phyloP scores from a whole-genome alignment of 2,888 invertebrate genomes.

The Callyntrura sp. region DNA sequence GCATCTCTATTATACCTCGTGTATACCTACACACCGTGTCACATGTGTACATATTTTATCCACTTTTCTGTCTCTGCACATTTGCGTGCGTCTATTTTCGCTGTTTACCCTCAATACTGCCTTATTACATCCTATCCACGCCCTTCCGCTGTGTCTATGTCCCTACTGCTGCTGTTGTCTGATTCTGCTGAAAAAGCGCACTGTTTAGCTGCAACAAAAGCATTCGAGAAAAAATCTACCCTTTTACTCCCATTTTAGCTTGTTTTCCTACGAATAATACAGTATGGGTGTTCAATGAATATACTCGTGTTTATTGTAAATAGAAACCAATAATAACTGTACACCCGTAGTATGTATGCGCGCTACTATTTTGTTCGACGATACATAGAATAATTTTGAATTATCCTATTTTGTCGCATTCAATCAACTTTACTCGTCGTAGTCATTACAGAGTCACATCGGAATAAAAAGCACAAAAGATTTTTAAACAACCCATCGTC shows the following conservation, averaged over 20 bases:
- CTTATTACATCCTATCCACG: constrained; percentile 51
- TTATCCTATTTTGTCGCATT: constrained; percentile 22
- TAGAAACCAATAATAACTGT: constrained; percentile 23
- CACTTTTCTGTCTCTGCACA: too few relatives aligned
- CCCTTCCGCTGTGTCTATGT: constrained; percentile 66
- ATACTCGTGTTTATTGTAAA: neutral
- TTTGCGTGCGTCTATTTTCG: constrained; percentile 38
- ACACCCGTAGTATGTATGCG: neutral
- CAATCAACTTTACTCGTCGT: too few relatives aligned
- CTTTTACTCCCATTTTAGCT: constrained; percentile 1
- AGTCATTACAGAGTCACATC: too few relatives aligned
- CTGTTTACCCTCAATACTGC: constrained; percentile 25
- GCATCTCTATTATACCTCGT: too few relatives aligned
- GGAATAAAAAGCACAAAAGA: too few relatives aligned
- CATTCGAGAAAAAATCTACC: constrained; percentile 9
- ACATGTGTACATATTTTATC: too few relatives aligned
- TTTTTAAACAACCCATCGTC: too few relatives aligned
- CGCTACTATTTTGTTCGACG: neutral
- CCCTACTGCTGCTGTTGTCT: too few relatives aligned
- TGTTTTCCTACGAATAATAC: neutral
- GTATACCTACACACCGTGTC: too few relatives aligned
- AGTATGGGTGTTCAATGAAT: neutral
- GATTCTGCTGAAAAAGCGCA: neutral
- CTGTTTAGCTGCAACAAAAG: neutral
- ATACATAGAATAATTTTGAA: constrained; percentile 33